A percentile compares a stretch with the other conserved stretches of the same genome.
phyloP scores from a whole-genome alignment of 2,888 invertebrate genomes.

The Cataglyphis albicans region DNA sequence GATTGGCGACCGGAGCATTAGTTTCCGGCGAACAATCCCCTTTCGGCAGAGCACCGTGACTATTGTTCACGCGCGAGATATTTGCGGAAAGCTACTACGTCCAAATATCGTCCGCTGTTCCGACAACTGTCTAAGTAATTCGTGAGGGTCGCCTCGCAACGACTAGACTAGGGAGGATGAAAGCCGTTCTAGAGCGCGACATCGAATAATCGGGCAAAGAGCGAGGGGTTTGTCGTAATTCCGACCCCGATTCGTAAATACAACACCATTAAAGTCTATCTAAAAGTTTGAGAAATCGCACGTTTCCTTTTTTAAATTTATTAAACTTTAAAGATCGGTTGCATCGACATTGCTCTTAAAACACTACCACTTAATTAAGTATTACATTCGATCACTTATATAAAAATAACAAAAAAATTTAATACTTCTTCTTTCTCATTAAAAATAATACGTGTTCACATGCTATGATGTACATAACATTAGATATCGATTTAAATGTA shows the following conservation, averaged over 20 bases:
- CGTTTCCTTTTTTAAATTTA: background rate
- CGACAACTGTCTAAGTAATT: constrained; percentile 69
- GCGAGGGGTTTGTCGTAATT: background rate
- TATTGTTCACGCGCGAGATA: constrained; percentile 66
- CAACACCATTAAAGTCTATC: background rate
- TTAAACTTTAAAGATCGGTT: background rate
- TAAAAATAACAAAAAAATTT: background rate
- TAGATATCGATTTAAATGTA: constrained; percentile 21
- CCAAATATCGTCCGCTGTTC: constrained; percentile 64
- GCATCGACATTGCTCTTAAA: background rate
- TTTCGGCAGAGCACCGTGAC: constrained; percentile 35
- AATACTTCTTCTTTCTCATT: background rate
- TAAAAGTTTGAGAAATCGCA: background rate
- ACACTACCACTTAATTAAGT: background rate
- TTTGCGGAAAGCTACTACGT: constrained; percentile 53
- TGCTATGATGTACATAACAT: background rate
- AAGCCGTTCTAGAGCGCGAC: constrained; percentile 44
- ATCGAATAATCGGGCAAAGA: constrained; percentile 15
- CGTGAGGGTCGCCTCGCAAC: constrained; percentile 54
- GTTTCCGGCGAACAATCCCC: constrained; percentile 52
- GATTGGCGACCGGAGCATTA: constrained; percentile 47
- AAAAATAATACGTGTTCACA: background rate
- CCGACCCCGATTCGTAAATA: background rate
- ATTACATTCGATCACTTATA: background rate
- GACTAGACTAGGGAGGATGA: constrained; percentile 27